phyloP scores from a whole-genome alignment of 2,113 vertebrate genomes.

The Oncorhynchus keta region DNA sequence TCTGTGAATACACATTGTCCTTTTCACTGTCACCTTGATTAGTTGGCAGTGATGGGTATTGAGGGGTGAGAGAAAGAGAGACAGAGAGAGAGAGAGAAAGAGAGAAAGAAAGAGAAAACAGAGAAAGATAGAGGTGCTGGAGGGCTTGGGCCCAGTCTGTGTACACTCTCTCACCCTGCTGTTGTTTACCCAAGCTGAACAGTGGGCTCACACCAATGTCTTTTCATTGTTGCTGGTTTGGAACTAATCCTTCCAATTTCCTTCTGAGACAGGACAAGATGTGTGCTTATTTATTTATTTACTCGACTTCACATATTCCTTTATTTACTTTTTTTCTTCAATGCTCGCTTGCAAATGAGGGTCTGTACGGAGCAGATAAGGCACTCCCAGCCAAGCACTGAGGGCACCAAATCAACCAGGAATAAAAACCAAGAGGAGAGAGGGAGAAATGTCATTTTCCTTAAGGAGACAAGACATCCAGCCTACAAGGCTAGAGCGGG shows the following conservation, averaged over 20 bases:
- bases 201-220: slow-evolving; percentile 62
- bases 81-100: not conserved
- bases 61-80: not conserved
- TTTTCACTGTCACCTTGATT: not conserved
- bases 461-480: slow-evolving; percentile 48
- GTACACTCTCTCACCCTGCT: slow-evolving; percentile 45
- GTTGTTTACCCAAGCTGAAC: slow-evolving; percentile 69
- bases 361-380: slow-evolving; percentile 76
- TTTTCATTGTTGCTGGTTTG: slow-evolving; percentile 75
- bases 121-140: not conserved
- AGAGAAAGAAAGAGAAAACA: not conserved
- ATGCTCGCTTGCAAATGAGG: slow-evolving; percentile 73
- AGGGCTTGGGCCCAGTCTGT: slow-evolving; percentile 13
- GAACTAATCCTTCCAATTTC: slow-evolving; percentile 79
- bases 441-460: slow-evolving; percentile 48
- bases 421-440: slow-evolving; percentile 40
- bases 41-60: not conserved
- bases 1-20: not conserved
- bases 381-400: slow-evolving; percentile 67
- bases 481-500: slow-evolving; percentile 26
- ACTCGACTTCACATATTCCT: slow-evolving; percentile 64
- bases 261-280: slow-evolving; percentile 73
- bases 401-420: slow-evolving; percentile 70
- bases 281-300: slow-evolving; percentile 69
- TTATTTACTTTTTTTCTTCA: slow-evolving; percentile 32